These are phyloP conservation scores for Zenarchopterus dispar DNA, from an alignment of 2,797 vertebrate species.

Conservation along the genomic window DNA sequence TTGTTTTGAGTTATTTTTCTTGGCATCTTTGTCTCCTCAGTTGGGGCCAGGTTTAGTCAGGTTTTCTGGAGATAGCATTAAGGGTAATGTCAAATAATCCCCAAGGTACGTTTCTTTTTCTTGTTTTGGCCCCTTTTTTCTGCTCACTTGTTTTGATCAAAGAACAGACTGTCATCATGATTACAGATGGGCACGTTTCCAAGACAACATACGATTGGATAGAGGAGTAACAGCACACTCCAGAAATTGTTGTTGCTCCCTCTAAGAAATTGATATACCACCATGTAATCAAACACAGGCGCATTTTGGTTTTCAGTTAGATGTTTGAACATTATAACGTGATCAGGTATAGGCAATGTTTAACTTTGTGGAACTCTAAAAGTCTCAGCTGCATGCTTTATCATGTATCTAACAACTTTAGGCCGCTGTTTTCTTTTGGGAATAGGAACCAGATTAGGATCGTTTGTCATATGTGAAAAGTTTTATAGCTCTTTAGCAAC, in stretches of 20 bases:
- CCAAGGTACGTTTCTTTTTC: slow-evolving; percentile 43
- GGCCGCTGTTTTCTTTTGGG: slow-evolving; percentile 52
- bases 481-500: slow-evolving; percentile 52
- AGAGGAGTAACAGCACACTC: slow-evolving; percentile 25
- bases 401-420: slow-evolving; percentile 55
- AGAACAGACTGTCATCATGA: slow-evolving; percentile 35
- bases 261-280: slow-evolving; percentile 3
- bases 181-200: slow-evolving; percentile 39
- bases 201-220: slow-evolving; percentile 50
- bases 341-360: slow-evolving; percentile 39
- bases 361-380: slow-evolving; percentile 52
- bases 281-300: slow-evolving; percentile 33
- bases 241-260: slow-evolving; percentile 13
- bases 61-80: slow-evolving; percentile 57
- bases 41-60: slow-evolving; percentile 59
- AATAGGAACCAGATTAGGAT: slow-evolving; percentile 24
- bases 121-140: slow-evolving; percentile 9
- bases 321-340: slow-evolving; percentile 54
- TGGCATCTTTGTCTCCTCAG: slow-evolving; percentile 45
- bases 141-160: slow-evolving; percentile 50
- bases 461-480: slow-evolving; percentile 40
- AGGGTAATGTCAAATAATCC: slow-evolving; percentile 52
- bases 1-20: slow-evolving; percentile 6
- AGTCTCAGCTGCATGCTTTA: slow-evolving; percentile 50
- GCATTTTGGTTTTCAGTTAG: slow-evolving; percentile 30